Percentiles rank a stretch among this genome's conserved stretches.
Evolutionary conservation across 2,888 invertebrate genomes (phyloP).

Genomic region (Bruchidius siliquastri): DNA sequence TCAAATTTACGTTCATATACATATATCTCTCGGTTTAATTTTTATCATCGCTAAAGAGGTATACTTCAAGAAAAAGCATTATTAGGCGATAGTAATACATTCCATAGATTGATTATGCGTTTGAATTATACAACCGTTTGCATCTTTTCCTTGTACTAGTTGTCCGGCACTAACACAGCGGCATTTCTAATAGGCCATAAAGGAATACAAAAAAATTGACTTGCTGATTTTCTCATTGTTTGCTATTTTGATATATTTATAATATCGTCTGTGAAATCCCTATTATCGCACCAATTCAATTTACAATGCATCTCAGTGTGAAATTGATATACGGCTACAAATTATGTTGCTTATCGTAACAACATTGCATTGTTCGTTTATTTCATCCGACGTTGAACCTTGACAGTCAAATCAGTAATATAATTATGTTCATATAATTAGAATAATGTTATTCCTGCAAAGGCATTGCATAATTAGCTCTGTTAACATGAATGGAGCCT

Average conservation of each 20-base stretch:
- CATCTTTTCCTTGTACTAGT: no score
- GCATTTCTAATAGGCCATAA: no score
- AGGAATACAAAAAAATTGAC: background rate
- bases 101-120: no score
- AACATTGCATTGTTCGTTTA: background rate
- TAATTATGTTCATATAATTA: background rate
- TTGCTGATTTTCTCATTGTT: background rate
- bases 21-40: no score
- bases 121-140: no score
- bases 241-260: background rate
- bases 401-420: background rate
- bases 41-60: no score
- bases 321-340: background rate
- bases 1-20: no score
- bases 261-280: background rate
- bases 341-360: background rate
- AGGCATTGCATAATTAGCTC: background rate
- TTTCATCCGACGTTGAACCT: background rate
- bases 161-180: no score
- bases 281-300: background rate
- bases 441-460: background rate
- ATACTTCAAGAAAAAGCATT: no score
- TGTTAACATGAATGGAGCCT: background rate
- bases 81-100: no score
- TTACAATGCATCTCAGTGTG: background rate